Evolutionary conservation across 2,888 invertebrate species (phyloP), one percentile per base, ranked within the genome.

Genomic region (Zaprionus lineosus): DNA sequence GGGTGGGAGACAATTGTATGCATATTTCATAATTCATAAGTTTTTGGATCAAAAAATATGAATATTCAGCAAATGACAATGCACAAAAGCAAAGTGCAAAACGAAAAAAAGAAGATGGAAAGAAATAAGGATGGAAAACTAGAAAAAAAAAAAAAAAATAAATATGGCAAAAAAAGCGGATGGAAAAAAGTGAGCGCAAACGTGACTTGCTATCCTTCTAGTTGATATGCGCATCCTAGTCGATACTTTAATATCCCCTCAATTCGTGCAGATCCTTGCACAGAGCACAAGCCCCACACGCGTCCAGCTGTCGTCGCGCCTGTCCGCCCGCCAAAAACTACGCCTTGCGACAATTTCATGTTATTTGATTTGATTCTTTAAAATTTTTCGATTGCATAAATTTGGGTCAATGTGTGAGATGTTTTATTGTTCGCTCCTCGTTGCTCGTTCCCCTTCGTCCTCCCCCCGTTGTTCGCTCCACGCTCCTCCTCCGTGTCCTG

Each of bases 1-100:
- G 5, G 3, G 7, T n/a, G 29, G 9, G 33, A 62, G 58, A 82
- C 83, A 85, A 85, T 85, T 85, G 85, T 59, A 61, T 85, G 73
- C 81, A 75, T 83, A 81, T 85, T 85, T 83, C 74, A 81, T 85
- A 85, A 85, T 81, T 85, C 81, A 81, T 79, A 85, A 85, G 85
- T 70, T 77, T 74, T 70, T 51, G 76, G 79, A 72, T 84, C 72
- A 68, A 58, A 57, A 74, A 82, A 65, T 63, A 79, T 78, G 84
- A 84, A 84, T 78, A 78, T 84, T 84, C 84, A 84, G 65, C 47
- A 70, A 61, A 58, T 48, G 64, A 46, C 50, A 58, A 29, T 37
- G 56, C 39, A 58, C 46, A 53, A 58, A 62, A 55, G 36, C 33
- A 48, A 31, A 34, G 31, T 37, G 41, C 15, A 40, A 61, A 31